Percentiles rank a stretch among this genome's conserved stretches.
Evolutionary conservation across 2,888 invertebrate genomes (phyloP).

Genomic region (Drosophila neutralis): DNA sequence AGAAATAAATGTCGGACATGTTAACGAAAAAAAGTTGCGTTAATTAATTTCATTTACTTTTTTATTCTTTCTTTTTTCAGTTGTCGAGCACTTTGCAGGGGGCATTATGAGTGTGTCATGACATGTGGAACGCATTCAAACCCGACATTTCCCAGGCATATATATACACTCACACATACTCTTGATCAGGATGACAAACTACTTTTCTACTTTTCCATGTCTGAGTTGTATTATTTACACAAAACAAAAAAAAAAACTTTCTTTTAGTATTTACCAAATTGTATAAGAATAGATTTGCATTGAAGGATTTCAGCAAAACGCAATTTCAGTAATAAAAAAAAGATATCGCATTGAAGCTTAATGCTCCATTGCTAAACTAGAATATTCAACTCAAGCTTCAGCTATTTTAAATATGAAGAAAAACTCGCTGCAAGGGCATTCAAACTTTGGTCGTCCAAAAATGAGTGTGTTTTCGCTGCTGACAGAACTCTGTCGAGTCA

Average conservation of each 20-base stretch:
- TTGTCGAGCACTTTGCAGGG: constrained; percentile 22
- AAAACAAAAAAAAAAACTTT: not conserved
- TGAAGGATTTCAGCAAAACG: too few species aligned
- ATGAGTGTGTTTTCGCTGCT: constrained; percentile 6
- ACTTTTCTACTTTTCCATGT: not conserved
- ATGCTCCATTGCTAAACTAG: not conserved
- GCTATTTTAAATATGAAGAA: not conserved
- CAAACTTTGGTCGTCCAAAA: not conserved
- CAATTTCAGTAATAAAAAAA: not conserved
- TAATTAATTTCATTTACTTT: constrained; percentile 72
- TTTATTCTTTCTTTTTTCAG: constrained; percentile 3
- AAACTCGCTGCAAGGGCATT: constrained; percentile 4
- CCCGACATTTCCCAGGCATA: constrained; percentile 1
- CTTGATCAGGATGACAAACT: not conserved
- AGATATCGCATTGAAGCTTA: not conserved
- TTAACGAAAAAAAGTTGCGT: constrained; percentile 46
- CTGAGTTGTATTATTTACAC: not conserved
- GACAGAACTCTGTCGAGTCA: constrained; percentile 35
- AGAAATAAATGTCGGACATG: constrained; percentile 25
- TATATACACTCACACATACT: not conserved
- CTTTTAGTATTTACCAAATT: not conserved
- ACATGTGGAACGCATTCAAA: constrained; percentile 21
- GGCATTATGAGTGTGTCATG: constrained; percentile 10
- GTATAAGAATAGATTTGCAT: not conserved
- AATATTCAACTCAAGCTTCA: not conserved